Evolutionary conservation across 1,140 invertebrate genomes (phyloP), one percentile per base, ranked within the genome.

Genomic region (Tetramorium alpestre): DNA sequence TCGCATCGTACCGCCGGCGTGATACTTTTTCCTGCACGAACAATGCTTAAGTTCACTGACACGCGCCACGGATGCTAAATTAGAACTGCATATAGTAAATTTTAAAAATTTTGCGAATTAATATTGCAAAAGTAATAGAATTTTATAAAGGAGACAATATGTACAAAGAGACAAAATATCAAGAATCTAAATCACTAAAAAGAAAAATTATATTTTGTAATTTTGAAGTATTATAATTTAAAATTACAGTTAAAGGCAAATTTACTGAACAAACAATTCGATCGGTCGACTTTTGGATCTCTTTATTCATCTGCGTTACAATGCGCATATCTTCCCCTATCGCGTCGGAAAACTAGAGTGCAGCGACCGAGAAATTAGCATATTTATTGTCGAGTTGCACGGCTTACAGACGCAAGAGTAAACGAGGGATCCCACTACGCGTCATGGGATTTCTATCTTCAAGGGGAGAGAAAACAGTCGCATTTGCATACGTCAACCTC

Each of bases 401-500:
- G 18, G 65, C 13, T 16, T 51, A 44, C 33, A 25, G 28, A 44
- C 25, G 38, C 38, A 41, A 76, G n/a, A 60, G 22, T 47, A 77
- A 25, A 49, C 80, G 56, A 16, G 16, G 16, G 18, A 84, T 84
- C 41, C n/a, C 51, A 13, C 41, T 3, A 38, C 28, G 41, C 44
- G 80, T 62, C 69, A 49, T 22, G 11, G 69, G 18, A 84, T 84
- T 75, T 73, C 41, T 58, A 60, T 73, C 54, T 49, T 73, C 67
- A 18, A 44, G 16, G 41, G 41, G 54, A 60, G 56, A 82, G 65
- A 44, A 44, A 47, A 73, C 3, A 16, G 51, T 60, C 18, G 13
- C 13, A 69, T 80, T 80, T 80, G 47, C 77, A 80, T 69, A 80
- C 33, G 33, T 80, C 77, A 80, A 58, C 8, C 38, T 64, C 58